phyloP scores from a whole-genome alignment of 2,888 invertebrate genomes.

The Hylaea fasciaria region DNA sequence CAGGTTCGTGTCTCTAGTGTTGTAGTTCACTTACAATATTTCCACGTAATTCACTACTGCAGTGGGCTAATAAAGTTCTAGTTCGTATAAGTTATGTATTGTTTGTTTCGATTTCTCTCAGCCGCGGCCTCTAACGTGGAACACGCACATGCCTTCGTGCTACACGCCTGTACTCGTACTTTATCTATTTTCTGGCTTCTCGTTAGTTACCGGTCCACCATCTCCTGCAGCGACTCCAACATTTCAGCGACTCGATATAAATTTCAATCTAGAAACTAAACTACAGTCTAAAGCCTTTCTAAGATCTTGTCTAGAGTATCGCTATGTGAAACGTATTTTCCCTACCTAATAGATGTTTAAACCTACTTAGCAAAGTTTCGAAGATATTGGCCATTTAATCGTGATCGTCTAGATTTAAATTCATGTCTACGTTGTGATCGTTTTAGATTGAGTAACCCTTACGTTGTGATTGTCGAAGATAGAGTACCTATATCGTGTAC shows the following conservation, averaged over 20 bases:
- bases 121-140: slow-evolving; percentile 73
- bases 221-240: slow-evolving; percentile 7
- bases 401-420: too few species aligned
- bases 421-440: too few species aligned
- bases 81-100: slow-evolving; percentile 40
- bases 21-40: background rate
- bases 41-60: slow-evolving; percentile 30
- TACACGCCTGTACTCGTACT: slow-evolving; percentile 47
- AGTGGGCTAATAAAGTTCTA: slow-evolving; percentile 37
- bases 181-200: slow-evolving; percentile 14
- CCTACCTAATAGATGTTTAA: too few species aligned
- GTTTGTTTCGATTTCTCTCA: slow-evolving; percentile 75
- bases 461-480: too few species aligned
- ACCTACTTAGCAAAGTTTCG: too few species aligned
- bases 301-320: slow-evolving; percentile 19
- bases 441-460: too few species aligned
- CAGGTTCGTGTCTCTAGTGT: background rate
- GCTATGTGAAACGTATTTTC: too few species aligned
- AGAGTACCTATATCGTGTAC: too few species aligned
- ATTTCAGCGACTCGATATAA: slow-evolving; percentile 12
- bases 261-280: slow-evolving; percentile 26
- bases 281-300: slow-evolving; percentile 14
- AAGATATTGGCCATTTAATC: too few species aligned
- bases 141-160: slow-evolving; percentile 56
- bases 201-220: slow-evolving; percentile 16